phyloP scores from a whole-genome alignment of 2,797 vertebrate species.

The Enteromius treurensis region DNA sequence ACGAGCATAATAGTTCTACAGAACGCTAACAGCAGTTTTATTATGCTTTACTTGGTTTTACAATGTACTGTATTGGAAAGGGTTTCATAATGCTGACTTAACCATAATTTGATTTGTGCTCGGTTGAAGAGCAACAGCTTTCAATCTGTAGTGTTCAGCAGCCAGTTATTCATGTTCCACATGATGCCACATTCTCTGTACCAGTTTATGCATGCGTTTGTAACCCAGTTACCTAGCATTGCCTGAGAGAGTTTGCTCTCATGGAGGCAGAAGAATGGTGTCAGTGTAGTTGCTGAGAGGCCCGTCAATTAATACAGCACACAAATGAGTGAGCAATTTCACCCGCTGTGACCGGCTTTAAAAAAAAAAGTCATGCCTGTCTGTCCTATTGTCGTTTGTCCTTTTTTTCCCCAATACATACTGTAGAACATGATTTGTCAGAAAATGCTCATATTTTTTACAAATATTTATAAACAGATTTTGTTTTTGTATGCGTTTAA shows the following conservation, averaged over 20 bases:
- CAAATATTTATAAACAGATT: neutral
- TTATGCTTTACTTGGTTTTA: neutral
- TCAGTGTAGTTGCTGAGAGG: constrained; percentile 43
- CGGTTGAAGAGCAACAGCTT: neutral
- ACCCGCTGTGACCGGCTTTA: neutral
- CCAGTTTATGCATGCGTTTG: constrained; percentile 42
- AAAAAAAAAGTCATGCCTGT: neutral
- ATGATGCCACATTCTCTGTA: neutral
- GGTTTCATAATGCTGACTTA: neutral
- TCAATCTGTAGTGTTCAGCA: neutral
- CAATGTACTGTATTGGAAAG: neutral
- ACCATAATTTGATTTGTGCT: neutral
- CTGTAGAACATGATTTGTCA: too few species aligned
- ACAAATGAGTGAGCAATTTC: constrained; percentile 27
- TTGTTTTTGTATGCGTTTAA: neutral
- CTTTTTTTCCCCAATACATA: neutral
- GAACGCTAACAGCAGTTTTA: neutral
- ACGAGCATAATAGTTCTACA: neutral
- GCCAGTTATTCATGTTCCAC: constrained; percentile 12
- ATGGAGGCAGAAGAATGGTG: constrained; percentile 50
- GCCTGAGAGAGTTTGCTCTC: constrained; percentile 15
- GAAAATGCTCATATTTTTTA: neutral
- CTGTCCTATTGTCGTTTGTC: neutral
- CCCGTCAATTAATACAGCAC: constrained; percentile 22
- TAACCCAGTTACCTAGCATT: constrained; percentile 54